These are phyloP conservation scores for Pimephales promelas DNA, from an alignment of 2,113 vertebrate genomes.

Conservation along the genomic window DNA sequence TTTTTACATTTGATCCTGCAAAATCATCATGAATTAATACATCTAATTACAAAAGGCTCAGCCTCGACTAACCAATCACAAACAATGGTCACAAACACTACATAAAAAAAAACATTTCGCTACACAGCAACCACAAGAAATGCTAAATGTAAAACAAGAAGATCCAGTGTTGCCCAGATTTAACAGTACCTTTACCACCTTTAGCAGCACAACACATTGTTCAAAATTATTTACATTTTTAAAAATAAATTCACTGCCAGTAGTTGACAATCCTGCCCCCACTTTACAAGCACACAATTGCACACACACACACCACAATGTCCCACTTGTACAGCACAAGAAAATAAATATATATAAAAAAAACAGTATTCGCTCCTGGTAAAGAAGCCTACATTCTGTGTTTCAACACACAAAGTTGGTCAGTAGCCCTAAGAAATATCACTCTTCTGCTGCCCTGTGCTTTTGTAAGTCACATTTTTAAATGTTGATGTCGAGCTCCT, in stretches of 20 bases:
- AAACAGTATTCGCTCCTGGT: neutral
- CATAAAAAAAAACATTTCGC: constrained; percentile 52
- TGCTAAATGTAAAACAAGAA: constrained; percentile 45
- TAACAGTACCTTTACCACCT: constrained; percentile 15
- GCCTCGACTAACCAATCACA: constrained; percentile 65
- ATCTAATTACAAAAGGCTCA: constrained; percentile 70
- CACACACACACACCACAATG: constrained; percentile 49
- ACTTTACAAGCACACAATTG: neutral
- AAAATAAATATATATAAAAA: constrained; percentile 20
- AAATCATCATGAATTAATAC: constrained; percentile 66
- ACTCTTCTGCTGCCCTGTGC: constrained; percentile 78
- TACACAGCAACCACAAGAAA: neutral
- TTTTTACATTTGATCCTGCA: constrained; percentile 55
- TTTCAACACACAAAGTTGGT: constrained; percentile 18
- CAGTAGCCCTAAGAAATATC: constrained; percentile 67
- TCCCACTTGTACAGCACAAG: constrained; percentile 40
- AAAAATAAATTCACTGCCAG: constrained; percentile 1
- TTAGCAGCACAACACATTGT: constrained; percentile 45
- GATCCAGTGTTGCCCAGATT: constrained; percentile 64
- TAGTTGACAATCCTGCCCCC: neutral
- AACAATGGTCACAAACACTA: constrained; percentile 51
- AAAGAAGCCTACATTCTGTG: constrained; percentile 61
- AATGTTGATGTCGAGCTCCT: constrained; percentile 94
- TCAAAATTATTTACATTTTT: constrained; percentile 23
- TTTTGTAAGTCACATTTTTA: constrained; percentile 95